Conservation (phyloP, 2,797 vertebrate genomes). For the Parauchenoglanis punctatus region DNA sequence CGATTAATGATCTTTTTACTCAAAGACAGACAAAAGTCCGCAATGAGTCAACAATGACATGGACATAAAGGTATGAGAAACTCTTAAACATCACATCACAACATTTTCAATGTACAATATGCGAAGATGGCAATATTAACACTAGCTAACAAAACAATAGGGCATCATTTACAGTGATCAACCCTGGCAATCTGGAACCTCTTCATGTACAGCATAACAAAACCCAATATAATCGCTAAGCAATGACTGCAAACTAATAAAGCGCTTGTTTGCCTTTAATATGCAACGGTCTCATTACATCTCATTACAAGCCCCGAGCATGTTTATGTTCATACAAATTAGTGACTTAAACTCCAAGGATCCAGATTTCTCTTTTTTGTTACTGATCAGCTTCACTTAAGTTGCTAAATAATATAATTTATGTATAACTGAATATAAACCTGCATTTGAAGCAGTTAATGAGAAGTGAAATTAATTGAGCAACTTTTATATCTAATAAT, state of each 20-base stretch:
- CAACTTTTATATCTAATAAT: not conserved
- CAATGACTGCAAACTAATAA: not conserved
- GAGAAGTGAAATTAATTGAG: not conserved
- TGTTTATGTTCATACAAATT: not conserved
- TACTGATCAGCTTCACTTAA: not conserved
- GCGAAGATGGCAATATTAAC: not conserved
- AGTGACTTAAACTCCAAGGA: not conserved
- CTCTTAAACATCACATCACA: not conserved
- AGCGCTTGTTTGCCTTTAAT: not conserved
- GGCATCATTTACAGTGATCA: not conserved
- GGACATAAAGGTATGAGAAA: not conserved
- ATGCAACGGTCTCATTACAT: too few relatives aligned
- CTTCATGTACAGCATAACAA: not conserved
- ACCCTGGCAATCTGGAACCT: not conserved
- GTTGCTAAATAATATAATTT: not conserved
- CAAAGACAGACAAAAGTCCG: not conserved
- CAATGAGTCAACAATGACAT: not conserved
- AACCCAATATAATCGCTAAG: not conserved
- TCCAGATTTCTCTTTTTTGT: not conserved
- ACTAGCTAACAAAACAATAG: not conserved
- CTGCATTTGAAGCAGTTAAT: not conserved
- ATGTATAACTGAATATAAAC: not conserved
- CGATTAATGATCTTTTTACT: not conserved
- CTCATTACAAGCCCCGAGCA: not conserved
- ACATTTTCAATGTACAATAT: not conserved